Base-by-base conservation (phyloP, 2,113 vertebrate genomes). In the Pangasianodon hypophthalmus region DNA sequence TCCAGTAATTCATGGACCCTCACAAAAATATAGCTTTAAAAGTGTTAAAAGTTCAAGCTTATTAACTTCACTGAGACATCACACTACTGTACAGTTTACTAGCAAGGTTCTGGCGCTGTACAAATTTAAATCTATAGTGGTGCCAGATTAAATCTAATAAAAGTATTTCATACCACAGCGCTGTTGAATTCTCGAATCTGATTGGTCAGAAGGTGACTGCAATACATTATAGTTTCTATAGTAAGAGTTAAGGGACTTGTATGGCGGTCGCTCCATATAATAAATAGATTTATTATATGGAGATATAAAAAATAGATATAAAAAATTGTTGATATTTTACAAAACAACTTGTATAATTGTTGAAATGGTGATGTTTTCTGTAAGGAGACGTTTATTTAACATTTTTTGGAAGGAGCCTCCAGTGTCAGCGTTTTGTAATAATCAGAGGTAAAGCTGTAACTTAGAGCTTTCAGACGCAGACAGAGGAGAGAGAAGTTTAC, bases 1-100 rank as follows among this genome's bases (percentile, higher is more conserved):
- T 85, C 29, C 52, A 84, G 87, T 82, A 88, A 85, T 86, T 88
- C 67, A 90, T 60, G 46, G 46, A 79, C 73, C 69, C 87, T 87
- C 84, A 67, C 87, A 90, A 85, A 88, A 88, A 64, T 13, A 18
- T 32, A 29, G 14, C 64, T 56, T 83, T 77, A 86, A 81, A 64
- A 58, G 32, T 73, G 83, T 71, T 81, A 50, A 56, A 64, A 87
- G 86, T 82, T 88, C 54, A 79, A 67, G 41, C 37, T n/a, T 32
- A 48, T 89, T 80, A 67, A 87, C 19, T 52, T 89, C 48, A 87
- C 46, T 52, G 80, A 79, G 75, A 73, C 81, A 73, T 62, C 77
- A 54, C 19, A 73, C 48, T 41, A 85, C 71, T 64, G 60, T 37
- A 41, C 44, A n/a, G 37, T 54, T 88, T 37, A 32, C 24, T 50